Base-by-base conservation (phyloP, 2,888 invertebrate genomes). In the Pristionchus arcanus region DNA sequence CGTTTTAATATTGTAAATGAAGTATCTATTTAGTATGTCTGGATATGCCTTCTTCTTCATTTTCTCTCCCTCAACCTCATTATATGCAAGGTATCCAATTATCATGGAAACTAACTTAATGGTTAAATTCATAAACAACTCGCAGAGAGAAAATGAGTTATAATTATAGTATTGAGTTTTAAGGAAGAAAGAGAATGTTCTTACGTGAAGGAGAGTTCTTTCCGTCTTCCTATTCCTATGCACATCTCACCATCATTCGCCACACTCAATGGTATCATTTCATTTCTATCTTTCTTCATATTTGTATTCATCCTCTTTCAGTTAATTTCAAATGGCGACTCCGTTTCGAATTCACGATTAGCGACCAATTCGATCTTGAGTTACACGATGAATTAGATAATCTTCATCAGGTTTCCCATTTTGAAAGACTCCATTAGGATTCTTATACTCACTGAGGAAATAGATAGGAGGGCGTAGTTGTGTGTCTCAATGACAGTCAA, bases 291-390 rank as follows among this genome's bases (percentile, higher is more conserved):
- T 68, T 15, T 68, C 21, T 68, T 31, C 15, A 68, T 28, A 13
- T 28, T 3, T n/a, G 15, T 37, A 19, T 34, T 13, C 19, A 31
- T 19, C 19, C 28, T 21, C 34, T 63, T 86, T n/a, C 55, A 88
- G 88, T 77, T 49, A 37, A 53, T n/a, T 77, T 55, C 55, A 88
- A 88, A 88, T 88, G 88, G 88, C n/a, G 88, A 88, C 74, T 88
- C 53, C 88, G 88, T 74, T 74, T 88, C 77, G 88, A 88, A 55
- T 77, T 88, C 53, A 55, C 88, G 71, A 77, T 77, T 71, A n/a
- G 31, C 15, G 74, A 53, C 28, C 31, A 25, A 28, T 42, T 53
- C 42, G 88, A 77, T 13, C 25, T 88, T 21, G 77, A 88, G 55
- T 37, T 37, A 25, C 28, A 55, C 59, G 77, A 88, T n/a, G 88